Evolutionary conservation across 2,797 vertebrate genomes (phyloP), one percentile per base, ranked within the genome.

Genomic region (Tinamus major): DNA sequence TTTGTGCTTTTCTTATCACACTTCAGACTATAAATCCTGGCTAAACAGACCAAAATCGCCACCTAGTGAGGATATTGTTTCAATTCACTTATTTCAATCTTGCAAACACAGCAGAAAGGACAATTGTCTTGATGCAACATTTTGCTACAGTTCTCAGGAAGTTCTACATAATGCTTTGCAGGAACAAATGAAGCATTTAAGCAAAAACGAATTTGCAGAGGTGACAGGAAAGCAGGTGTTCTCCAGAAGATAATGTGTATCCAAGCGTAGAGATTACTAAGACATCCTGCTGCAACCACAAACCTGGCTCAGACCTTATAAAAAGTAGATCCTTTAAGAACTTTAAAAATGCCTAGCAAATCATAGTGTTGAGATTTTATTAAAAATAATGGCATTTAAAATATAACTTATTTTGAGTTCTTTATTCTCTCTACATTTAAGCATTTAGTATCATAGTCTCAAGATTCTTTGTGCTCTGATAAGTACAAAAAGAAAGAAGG

Each of bases 41-140:
- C 70, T 65, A 13, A 78, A 67, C 63, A 79, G 95, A 42, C 39
- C 82, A 53, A 87, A 96, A 79, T 77, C 87, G 95, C 96, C 97
- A 96, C 83, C 96, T 97, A 96, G 92, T 85, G 95, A 86, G 74
- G n/a, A 62, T 1, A 49, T 18, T 13, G n/a, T 55, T 46, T 76
- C 72, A 85, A 63, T 37, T 90, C 83, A 55, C n/a, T 24, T 58
- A 14, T 41, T 90, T 68, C 31, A 82, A 35, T 27, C 27, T 42
- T 63, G 9, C n/a, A 75, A 46, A 21, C 23, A 58, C 24, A 48
- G 5, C 6, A 7, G 39, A 53, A 78, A 31, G 48, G n/a, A 27
- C 33, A 44, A 49, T 19, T 0, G 0, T 62, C 27, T 71, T 44
- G 31, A 10, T 3, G 35, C 12, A 53, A 46, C 35, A 19, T 37